A percentile compares a stretch with the other conserved stretches of the same genome.
These are phyloP conservation scores for Caenorhabditis imperialis DNA, from an alignment of 2,888 invertebrate genomes.

Conservation along the genomic window DNA sequence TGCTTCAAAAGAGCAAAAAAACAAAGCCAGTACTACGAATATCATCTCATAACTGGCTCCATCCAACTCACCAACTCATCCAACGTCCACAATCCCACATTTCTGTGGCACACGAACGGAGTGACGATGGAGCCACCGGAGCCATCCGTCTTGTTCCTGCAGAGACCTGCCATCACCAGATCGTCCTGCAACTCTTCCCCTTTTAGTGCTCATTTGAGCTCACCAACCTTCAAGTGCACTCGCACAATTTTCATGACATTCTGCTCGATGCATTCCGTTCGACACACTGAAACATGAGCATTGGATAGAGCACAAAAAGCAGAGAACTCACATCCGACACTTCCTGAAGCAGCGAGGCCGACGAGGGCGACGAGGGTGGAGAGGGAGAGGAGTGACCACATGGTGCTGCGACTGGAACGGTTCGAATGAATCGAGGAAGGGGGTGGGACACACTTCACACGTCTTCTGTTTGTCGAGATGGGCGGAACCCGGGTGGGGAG, in stretches of 20 bases:
- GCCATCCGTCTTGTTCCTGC: slow-evolving; percentile 34
- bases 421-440: slow-evolving; percentile 10
- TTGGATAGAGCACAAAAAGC: background rate
- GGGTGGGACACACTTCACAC: slow-evolving; percentile 2
- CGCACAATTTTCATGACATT: slow-evolving; percentile 65
- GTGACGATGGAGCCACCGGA: slow-evolving; percentile 49
- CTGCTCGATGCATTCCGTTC: slow-evolving; percentile 66
- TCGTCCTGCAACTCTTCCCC: slow-evolving; percentile 37
- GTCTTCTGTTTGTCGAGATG: slow-evolving; percentile 3
- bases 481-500: slow-evolving; percentile 8
- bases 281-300: slow-evolving; percentile 66
- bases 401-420: slow-evolving; percentile 19
- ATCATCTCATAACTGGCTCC: too few relatives aligned
- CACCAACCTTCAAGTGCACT: slow-evolving; percentile 62
- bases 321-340: slow-evolving; percentile 51
- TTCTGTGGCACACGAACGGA: slow-evolving; percentile 64
- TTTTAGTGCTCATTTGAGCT: too few relatives aligned
- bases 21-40: too few relatives aligned
- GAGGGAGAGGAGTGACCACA: background rate
- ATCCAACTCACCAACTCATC: slow-evolving; percentile 56
- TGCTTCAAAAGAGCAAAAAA: too few relatives aligned
- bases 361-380: slow-evolving; percentile 12
- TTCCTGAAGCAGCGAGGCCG: slow-evolving; percentile 26
- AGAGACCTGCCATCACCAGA: slow-evolving; percentile 63
- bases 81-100: slow-evolving; percentile 64